These are phyloP conservation scores for Lutjanus campechanus DNA, from an alignment of 2,797 vertebrate species.

Conservation along the genomic window DNA sequence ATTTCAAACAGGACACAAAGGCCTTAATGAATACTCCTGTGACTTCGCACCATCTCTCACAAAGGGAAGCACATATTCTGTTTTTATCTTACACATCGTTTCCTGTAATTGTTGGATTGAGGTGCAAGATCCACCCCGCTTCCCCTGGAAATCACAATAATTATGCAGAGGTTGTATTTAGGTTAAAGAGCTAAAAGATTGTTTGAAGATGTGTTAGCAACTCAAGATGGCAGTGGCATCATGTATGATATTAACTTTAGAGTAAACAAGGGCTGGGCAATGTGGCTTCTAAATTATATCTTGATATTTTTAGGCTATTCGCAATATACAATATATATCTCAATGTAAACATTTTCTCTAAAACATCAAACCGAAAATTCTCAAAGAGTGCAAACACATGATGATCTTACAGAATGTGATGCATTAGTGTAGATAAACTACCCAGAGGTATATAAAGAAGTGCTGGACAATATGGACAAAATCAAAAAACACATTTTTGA, in stretches of 20 bases:
- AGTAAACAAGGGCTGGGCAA: neutral
- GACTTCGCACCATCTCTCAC: conserved; percentile 78
- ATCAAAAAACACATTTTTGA: too few species aligned
- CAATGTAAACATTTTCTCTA: too few species aligned
- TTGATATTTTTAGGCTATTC: too few species aligned
- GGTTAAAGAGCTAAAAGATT: conserved; percentile 60
- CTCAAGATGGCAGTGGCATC: conserved; percentile 10
- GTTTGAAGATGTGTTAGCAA: conserved; percentile 49
- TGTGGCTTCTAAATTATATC: too few species aligned
- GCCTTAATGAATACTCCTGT: conserved; percentile 88
- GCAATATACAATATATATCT: too few species aligned
- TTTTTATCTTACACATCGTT: conserved; percentile 79
- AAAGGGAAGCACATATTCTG: conserved; percentile 78
- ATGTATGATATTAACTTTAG: neutral
- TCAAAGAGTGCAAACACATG: too few species aligned
- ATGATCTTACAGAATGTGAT: too few species aligned
- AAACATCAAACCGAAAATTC: too few species aligned
- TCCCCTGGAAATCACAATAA: conserved; percentile 70
- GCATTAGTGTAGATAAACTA: too few species aligned
- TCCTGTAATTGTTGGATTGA: conserved; percentile 81
- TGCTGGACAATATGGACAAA: too few species aligned
- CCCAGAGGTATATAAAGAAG: too few species aligned
- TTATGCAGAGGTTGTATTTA: conserved; percentile 54
- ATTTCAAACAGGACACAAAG: conserved; percentile 84
- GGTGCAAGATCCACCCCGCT: conserved; percentile 64